Conservation (phyloP, 2,113 vertebrate species). For the Haliaeetus leucogaster region DNA sequence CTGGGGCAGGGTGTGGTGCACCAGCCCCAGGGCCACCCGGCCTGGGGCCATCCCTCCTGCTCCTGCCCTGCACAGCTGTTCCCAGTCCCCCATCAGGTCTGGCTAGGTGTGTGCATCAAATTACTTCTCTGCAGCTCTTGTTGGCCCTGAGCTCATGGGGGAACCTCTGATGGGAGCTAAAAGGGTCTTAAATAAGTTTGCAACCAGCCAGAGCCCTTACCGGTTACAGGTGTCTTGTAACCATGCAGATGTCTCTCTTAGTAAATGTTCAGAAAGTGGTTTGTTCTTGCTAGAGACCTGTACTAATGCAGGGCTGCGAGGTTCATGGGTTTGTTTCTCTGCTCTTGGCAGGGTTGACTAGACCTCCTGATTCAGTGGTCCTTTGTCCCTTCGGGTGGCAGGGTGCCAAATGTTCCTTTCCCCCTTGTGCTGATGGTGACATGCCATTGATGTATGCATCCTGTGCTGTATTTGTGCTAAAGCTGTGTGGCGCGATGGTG, state of each 20-base stretch:
- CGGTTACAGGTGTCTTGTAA: neutral
- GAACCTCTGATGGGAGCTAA: neutral
- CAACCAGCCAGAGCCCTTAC: neutral
- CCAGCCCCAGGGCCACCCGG: neutral
- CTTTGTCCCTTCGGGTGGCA: neutral
- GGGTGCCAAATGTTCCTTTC: neutral
- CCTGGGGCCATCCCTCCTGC: neutral
- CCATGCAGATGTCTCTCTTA: neutral
- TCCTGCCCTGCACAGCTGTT: neutral
- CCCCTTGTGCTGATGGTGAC: neutral
- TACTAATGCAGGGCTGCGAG: neutral
- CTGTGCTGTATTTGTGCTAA: neutral
- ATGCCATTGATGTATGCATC: neutral
- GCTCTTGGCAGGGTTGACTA: neutral
- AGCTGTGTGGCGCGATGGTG: neutral
- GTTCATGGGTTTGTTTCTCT: neutral
- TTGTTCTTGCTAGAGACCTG: neutral
- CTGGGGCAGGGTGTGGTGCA: neutral
- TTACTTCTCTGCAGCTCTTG: neutral
- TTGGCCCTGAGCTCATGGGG: neutral
- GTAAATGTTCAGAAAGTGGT: neutral
- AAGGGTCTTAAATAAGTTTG: neutral
- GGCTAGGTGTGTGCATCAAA: neutral
- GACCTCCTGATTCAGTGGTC: neutral
- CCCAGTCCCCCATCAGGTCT: neutral